Base-by-base conservation (phyloP, 2,888 invertebrate genomes). In the Caenorhabditis wallacei region DNA sequence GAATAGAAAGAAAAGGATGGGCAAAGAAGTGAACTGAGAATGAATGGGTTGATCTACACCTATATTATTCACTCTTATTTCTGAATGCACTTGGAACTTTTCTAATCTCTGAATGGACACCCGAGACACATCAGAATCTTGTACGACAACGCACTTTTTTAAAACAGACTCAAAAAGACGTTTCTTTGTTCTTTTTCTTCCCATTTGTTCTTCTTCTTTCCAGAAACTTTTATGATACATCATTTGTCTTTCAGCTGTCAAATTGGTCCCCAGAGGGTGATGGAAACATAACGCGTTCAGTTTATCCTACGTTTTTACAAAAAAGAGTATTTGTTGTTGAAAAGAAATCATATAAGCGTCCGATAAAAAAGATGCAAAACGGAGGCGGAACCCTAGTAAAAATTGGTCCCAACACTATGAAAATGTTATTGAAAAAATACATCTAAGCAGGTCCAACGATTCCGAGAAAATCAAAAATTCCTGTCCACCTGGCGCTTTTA, bases 21-120 rank as follows among this genome's bases (percentile, higher is more conserved):
- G 24, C 37, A 56, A 68, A 37, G 22, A 40, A 68, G 76, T 46
- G 76, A 78, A 56, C 63, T 63, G 46, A 63, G 76, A 51, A 69
- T 78, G 78, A 78, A 78, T 69, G 69, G 69, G 69, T 69, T 78
- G 78, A 78, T 69, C 78, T 78, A 51, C 53, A 66, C 66, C 61
- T 78, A 35, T 51, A 75, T 76, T 76, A 68, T 76, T 68, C 68
- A 57, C 57, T 51, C 40, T 61, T 68, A 66, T 48, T 48, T 54
- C 40, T n/a, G 22, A 57, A 26, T 76, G 68, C 78, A 78, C 61
- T 78, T 54, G 59, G 51, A 54, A 68, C 68, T 53, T 61, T 54
- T 53, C 66, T 66, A 69, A 61, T 61, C 59, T 59, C 51, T 56
- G 68, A 66, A 66, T 35, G 46, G 26, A 30, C 56, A 56, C 2